Conservation (phyloP, 2,113 vertebrate genomes). For the Cynocephalus volans region DNA sequence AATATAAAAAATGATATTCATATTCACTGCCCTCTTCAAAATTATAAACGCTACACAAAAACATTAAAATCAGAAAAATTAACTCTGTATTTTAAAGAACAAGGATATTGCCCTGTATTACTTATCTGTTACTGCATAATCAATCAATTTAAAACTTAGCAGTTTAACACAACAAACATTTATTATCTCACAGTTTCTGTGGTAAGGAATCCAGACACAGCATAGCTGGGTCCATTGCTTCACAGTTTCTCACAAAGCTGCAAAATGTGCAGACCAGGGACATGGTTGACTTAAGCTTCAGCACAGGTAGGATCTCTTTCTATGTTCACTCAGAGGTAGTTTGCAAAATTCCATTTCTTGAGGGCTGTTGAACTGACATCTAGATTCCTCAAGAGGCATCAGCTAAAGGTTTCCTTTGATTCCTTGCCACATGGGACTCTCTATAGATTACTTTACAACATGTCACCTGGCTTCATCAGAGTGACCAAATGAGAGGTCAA, state of each 20-base stretch:
- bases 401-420: not conserved
- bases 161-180: not conserved
- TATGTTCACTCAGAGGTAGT: not conserved
- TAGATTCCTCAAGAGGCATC: not conserved
- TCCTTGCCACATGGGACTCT: not conserved
- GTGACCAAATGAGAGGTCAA: not conserved
- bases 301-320: not conserved
- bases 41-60: not conserved
- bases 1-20: not conserved
- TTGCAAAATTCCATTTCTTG: not conserved
- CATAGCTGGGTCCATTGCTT: not conserved
- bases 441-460: not conserved
- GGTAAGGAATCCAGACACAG: not conserved
- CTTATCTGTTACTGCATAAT: not conserved
- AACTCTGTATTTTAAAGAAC: not conserved
- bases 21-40: not conserved
- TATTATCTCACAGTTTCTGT: not conserved
- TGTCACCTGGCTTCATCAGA: not conserved
- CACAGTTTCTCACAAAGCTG: not conserved
- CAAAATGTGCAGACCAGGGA: not conserved
- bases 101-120: not conserved
- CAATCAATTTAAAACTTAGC: not conserved
- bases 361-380: not conserved
- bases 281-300: not conserved
- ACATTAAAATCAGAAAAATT: conserved; percentile 21